Evolutionary conservation across 2,113 vertebrate genomes (phyloP), one percentile per base, ranked within the genome.

Genomic region (Carassius auratus): DNA sequence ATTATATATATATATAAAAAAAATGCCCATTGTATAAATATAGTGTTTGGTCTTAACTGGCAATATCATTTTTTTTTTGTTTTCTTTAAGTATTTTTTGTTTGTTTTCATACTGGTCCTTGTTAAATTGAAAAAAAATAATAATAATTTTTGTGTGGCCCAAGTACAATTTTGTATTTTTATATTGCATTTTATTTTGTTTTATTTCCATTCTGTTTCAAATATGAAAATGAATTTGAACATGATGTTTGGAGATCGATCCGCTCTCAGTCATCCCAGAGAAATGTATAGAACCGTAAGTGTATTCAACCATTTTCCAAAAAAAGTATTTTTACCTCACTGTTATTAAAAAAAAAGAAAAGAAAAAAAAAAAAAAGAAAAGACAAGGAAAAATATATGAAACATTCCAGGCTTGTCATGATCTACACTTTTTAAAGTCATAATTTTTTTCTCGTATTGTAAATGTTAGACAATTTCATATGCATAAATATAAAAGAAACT

Each of bases 381-480:
- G 95, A 69, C 3, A 68, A 36, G 4, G 17, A 68, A 61, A 82
- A 4, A 69, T 52, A 82, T 82, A 71, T 4, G 9, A 81, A 97
- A 98, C 97, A 98, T 99, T 99, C 98, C 97, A 98, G 97, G 94
- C 95, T 97, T 97, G 97, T 97, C 96, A 96, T 91, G 91, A 92
- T 94, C 92, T 93, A 92, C 89, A 73, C 93, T 92, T 93, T 88
- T 93, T 89, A 90, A 89, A 96, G 94, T 95, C 95, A 95, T 95
- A 94, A 92, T 96, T 97, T 96, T 96, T 48, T 48, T 12, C 96
- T 96, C 96, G 96, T 98, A 97, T 97, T 99, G 97, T 99, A 98
- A 99, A 98, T 99, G 97, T 98, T 97, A 98, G 96, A 99, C 96
- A 95, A 97, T 98, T 98, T 97, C 97, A 97, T 98, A 98, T 95